phyloP scores from a whole-genome alignment of 1,140 invertebrate species.

The Matsumurasca onukii region DNA sequence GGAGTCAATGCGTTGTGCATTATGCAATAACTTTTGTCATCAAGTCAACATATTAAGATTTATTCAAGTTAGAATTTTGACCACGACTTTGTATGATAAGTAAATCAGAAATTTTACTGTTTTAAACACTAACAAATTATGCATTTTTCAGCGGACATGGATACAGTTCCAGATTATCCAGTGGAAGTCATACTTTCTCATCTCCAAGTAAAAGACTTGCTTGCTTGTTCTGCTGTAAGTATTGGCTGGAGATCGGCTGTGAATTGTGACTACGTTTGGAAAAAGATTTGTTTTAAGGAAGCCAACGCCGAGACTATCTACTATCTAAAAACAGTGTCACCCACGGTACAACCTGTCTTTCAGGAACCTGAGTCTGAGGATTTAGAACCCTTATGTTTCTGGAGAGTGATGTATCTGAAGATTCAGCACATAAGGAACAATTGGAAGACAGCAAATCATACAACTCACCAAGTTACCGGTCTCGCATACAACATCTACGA shows the following conservation, averaged over 20 bases:
- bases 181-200: background rate
- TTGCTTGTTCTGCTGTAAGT: conserved; percentile 13
- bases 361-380: background rate
- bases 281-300: background rate
- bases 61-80: too few species aligned
- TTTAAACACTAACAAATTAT: background rate
- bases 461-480: conserved; percentile 7
- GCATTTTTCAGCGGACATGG: background rate
- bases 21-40: too few species aligned
- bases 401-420: conserved; percentile 6
- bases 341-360: background rate
- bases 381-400: conserved; percentile 11
- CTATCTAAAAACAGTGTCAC: background rate
- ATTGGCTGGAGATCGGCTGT: background rate
- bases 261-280: conserved; percentile 1
- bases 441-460: background rate
- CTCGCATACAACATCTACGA: background rate
- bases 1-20: too few species aligned
- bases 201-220: background rate
- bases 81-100: too few species aligned
- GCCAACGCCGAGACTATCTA: background rate
- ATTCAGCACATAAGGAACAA: background rate
- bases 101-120: too few species aligned
- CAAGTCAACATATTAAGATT: too few species aligned
- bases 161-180: background rate